Conservation (phyloP, 92 coral and sea anemone species). For the Paramuricea clavata region DNA sequence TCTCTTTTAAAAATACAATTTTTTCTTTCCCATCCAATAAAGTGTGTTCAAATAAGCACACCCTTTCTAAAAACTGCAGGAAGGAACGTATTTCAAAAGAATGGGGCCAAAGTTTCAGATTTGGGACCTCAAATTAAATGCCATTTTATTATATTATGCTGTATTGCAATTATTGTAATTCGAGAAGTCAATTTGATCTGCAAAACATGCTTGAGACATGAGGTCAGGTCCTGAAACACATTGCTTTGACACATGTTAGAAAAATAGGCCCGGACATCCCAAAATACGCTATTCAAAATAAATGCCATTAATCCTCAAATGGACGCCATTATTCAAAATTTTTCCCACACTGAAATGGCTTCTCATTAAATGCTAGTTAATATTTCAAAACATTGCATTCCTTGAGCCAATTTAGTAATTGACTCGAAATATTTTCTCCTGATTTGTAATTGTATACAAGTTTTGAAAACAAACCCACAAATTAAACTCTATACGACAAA, state of each 20-base stretch:
- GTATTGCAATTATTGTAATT: not conserved
- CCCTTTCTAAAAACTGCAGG: not conserved
- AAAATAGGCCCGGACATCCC: not conserved
- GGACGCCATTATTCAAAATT: not conserved
- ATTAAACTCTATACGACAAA: not conserved
- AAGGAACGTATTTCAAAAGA: not conserved
- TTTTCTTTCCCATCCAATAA: not conserved
- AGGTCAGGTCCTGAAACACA: not conserved
- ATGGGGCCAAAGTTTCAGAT: not conserved
- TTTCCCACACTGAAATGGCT: not conserved
- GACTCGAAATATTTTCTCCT: no score
- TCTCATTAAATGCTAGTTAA: not conserved
- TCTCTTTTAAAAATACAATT: no score
- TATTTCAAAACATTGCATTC: not conserved
- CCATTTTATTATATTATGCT: not conserved
- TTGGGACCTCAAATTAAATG: not conserved
- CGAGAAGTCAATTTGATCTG: not conserved
- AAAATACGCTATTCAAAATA: not conserved
- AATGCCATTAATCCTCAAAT: not conserved
- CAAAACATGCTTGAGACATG: not conserved
- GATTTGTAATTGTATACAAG: no score
- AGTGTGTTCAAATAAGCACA: not conserved
- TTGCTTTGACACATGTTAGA: conserved; percentile 2
- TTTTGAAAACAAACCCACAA: not conserved
- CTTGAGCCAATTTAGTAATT: not conserved